Conservation (phyloP, 2,797 vertebrate species). For the Erethizon dorsatum region DNA sequence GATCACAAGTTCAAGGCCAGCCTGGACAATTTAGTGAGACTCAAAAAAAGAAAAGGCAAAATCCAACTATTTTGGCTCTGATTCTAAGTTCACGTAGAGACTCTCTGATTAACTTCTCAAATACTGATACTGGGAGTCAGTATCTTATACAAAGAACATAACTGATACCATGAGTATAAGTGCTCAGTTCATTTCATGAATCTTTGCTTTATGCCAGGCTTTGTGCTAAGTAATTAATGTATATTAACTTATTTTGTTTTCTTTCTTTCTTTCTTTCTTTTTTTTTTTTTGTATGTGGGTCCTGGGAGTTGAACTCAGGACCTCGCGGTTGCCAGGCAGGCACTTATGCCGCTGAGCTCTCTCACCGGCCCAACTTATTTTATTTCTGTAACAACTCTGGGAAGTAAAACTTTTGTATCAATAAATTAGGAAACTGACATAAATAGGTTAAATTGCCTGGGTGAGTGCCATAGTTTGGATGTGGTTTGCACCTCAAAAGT, state of each 20-base stretch:
- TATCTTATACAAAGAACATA: not conserved
- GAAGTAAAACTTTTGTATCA: not conserved
- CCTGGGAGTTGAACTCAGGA: too few species aligned
- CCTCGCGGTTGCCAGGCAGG: too few species aligned
- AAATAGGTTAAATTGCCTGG: conserved; percentile 13
- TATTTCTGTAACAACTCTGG: conserved; percentile 34
- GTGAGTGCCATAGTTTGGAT: not conserved
- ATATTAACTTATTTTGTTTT: not conserved
- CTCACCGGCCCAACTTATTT: not conserved
- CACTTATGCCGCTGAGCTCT: too few species aligned
- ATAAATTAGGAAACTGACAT: not conserved
- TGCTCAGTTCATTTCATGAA: not conserved
- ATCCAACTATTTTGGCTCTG: conserved; percentile 38
- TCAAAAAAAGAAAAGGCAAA: not conserved
- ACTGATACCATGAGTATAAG: not conserved
- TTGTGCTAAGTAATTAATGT: conserved; percentile 13
- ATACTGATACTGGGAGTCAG: not conserved
- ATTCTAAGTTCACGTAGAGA: conserved; percentile 52
- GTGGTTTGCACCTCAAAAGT: not conserved
- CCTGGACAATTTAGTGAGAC: not conserved
- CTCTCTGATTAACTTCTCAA: conserved; percentile 29
- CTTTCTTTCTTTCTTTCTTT: too few species aligned
- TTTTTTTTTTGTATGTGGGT: too few species aligned
- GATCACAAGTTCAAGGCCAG: not conserved
- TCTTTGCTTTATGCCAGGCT: not conserved